Conservation (phyloP, 2,113 vertebrate genomes). For the Albula goreensis region DNA sequence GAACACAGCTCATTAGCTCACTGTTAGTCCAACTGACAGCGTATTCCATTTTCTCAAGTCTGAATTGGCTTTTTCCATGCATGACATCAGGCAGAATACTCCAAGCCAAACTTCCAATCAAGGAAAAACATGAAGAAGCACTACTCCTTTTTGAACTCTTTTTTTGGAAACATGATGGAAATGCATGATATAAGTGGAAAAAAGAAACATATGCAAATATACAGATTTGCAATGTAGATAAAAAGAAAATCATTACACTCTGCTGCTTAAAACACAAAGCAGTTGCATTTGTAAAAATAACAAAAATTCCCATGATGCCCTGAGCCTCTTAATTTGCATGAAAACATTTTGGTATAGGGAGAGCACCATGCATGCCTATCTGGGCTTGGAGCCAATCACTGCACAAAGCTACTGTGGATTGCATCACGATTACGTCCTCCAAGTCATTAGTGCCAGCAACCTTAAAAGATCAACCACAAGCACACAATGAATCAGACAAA, state of each 20-base stretch:
- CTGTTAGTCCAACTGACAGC: neutral
- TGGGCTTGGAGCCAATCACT: neutral
- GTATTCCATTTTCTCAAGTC: neutral
- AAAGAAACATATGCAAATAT: neutral
- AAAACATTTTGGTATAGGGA: neutral
- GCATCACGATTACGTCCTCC: neutral
- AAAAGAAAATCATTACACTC: neutral
- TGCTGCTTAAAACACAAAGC: neutral
- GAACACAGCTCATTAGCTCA: neutral
- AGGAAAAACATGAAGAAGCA: neutral
- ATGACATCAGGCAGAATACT: neutral
- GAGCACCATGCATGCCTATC: neutral
- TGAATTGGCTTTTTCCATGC: neutral
- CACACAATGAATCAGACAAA: neutral
- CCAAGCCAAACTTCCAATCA: neutral
- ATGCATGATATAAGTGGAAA: neutral
- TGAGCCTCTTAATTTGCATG: conserved; percentile 10
- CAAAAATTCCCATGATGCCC: neutral
- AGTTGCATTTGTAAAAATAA: no score
- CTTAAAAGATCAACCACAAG: neutral
- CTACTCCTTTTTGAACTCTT: neutral
- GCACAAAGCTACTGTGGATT: neutral
- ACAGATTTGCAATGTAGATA: neutral
- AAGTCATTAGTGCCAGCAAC: neutral
- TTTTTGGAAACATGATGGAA: neutral